phyloP scores from a whole-genome alignment of 2,888 invertebrate species.

The Pristionchus japonicus region DNA sequence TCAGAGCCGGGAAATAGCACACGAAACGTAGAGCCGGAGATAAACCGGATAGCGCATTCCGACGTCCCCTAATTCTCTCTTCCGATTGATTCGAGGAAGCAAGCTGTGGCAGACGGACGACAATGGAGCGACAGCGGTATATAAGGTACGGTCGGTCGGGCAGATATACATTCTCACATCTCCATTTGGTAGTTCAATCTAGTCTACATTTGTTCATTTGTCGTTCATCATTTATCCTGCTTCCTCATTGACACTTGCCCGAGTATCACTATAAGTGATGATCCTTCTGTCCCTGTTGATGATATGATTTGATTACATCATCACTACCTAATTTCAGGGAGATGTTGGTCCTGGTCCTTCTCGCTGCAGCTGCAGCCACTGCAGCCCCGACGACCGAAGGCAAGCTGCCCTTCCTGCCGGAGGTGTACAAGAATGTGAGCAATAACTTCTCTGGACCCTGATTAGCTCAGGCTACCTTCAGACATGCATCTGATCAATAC shows the following conservation, averaged over 20 bases:
- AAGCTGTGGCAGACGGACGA: neutral
- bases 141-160: neutral
- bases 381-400: neutral
- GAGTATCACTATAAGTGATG: neutral
- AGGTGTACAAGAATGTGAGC: neutral
- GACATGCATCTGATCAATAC: too few species aligned
- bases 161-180: neutral
- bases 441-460: too few species aligned
- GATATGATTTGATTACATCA: neutral
- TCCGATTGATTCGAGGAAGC: neutral
- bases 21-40: neutral
- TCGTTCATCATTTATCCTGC: too few species aligned
- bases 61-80: neutral
- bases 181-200: neutral
- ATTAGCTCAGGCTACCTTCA: too few species aligned
- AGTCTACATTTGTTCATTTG: neutral
- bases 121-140: neutral
- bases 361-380: neutral
- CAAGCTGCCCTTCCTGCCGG: conserved; percentile 10
- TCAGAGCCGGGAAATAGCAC: neutral
- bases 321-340: neutral
- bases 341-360: neutral
- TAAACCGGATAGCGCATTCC: neutral
- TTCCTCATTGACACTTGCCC: too few species aligned
- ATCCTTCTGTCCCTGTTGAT: too few species aligned